Evolutionary conservation across 2,113 vertebrate genomes (phyloP), one percentile per base, ranked within the genome.

Genomic region (Coptodon bakossiorum): DNA sequence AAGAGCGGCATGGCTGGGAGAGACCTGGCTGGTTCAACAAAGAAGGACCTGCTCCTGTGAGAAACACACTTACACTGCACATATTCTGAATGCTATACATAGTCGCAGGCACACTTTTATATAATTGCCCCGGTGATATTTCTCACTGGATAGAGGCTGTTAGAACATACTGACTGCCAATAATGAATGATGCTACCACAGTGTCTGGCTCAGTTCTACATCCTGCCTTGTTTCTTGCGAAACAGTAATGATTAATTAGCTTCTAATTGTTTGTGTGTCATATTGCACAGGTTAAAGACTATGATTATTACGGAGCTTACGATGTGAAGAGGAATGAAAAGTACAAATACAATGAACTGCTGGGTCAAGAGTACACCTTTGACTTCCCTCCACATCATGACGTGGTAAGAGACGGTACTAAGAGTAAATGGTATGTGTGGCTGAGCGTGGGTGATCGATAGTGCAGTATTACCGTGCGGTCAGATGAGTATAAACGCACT

Each of bases 1-100:
- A 99, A 96, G 98, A 99, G 94, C 94, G 98, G 4, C 98, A 99
- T 0, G 98, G 99, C 80, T 99, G 99, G 98, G 99, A 99, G 93
- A 96, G 99, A 85, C 99, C 99, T 0, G 99, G 99, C 61, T 99
- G 98, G 98, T 99, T 99, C 92, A 97, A 85, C 83, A 96, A 91
- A 1, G 16, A 88, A 1, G 96, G 96, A 3, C 36, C 97, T 1
- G 98, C 96, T 54, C 97, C 97, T 8, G 98, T 99, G 92, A 97
- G 97, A 87, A 9, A 1, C 1, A 22, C 80, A 56, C 56, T 38
- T 16, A 22, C 34, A 52, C 66, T 61, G 52, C 45, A 81, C 7
- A 80, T 22, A 38, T 6, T 9, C 78, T 68, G 24, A 22, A 40
- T 78, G 9, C 2, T 7, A 43, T 11, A 71, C 2, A 59, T 78